A percentile compares a stretch with the other conserved stretches of the same genome.
Conservation (phyloP, 2,888 invertebrate species). For the Cerastis leucographa region DNA sequence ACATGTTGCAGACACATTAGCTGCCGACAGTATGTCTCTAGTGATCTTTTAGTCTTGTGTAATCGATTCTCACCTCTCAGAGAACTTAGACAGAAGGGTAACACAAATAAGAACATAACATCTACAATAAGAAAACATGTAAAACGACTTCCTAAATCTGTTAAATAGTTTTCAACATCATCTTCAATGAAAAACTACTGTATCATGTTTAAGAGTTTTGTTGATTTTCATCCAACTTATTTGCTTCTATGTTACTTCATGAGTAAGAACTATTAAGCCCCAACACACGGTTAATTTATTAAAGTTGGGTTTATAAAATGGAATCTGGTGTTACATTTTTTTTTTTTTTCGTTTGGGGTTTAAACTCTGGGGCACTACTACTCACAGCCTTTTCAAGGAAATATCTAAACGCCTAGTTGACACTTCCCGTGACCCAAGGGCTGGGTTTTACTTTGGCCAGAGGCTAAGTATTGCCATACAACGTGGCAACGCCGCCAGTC, state of each 20-base stretch:
- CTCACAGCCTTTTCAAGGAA: no score
- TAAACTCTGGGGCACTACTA: no score
- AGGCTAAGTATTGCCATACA: no score
- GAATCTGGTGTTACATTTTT: no score
- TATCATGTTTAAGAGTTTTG: neutral
- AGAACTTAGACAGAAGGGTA: neutral
- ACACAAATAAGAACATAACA: neutral
- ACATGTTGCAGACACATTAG: constrained; percentile 10
- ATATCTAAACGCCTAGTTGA: no score
- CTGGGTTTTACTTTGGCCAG: no score
- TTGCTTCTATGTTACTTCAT: neutral
- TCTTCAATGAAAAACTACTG: neutral
- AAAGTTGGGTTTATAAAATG: no score
- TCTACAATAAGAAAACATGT: neutral
- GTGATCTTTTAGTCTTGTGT: neutral
- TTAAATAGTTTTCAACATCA: neutral
- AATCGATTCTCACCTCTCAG: neutral
- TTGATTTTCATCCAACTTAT: neutral
- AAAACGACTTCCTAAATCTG: neutral
- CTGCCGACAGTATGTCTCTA: neutral
- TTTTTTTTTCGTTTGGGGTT: no score
- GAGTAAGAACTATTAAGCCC: neutral
- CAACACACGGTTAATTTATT: neutral
- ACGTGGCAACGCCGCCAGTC: no score
- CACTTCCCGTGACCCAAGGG: no score